Evolutionary conservation across 2,888 invertebrate genomes (phyloP), one percentile per base, ranked within the genome.

Genomic region (Eupithecia vulgata): DNA sequence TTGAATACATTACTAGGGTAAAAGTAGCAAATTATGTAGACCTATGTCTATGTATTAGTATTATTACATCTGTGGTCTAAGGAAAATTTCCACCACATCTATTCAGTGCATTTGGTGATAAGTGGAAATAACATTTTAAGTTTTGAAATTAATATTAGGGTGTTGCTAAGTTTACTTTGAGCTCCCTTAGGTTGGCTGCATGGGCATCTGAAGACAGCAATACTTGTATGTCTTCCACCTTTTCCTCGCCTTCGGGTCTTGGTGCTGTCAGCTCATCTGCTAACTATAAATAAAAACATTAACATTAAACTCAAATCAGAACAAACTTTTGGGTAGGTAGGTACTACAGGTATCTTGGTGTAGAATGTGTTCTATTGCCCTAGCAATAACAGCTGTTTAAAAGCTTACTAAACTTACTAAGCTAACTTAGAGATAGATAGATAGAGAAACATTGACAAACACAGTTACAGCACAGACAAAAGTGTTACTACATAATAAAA

Each of bases 201-300:
- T 97, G 96, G 4, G 98, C 97, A 90, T 97, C 97, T 0, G 98
- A 99, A 13, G 96, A 95, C 10, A 99, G 90, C 82, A 98, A 95
- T 65, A 99, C 96, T 93, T 99, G 99, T 83, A 99, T 97, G 85
- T 99, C 98, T 87, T 98, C 96, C 52, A 99, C 95, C 75, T 96
- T 96, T 83, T 98, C 98, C 82, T 99, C 98, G 0, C 97, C 98
- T 83, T 97, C 97, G 0, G 98, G 98, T 72, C 99, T 95, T 0
- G 99, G 99, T 15, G 97, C 96, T 21, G 99, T 99, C 30, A 99
- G 95, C 92, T 99, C 99, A 95, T 99, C 99, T 0, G 98, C 99
- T 65, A 99, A 84, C 95, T 95, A 76, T 35, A 81, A 81, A 30
- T 61, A 17, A 34, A 40, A 40, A 40, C 35, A 40, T 40, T 35